Evolutionary conservation across 2,797 vertebrate genomes (phyloP), one percentile per base, ranked within the genome.

Genomic region (Premnoplex brunnescens): DNA sequence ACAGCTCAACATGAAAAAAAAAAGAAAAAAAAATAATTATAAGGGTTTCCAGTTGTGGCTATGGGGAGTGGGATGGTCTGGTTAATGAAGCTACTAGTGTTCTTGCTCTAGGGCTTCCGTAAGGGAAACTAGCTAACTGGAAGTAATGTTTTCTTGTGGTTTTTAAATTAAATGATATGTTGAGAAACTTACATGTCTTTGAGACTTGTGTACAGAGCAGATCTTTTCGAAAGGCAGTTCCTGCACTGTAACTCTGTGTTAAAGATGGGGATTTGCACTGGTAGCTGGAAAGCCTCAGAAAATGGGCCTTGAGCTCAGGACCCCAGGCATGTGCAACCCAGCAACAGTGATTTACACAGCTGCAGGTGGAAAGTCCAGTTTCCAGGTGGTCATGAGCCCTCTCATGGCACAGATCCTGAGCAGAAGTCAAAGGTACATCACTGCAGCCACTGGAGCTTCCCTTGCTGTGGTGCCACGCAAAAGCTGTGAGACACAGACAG

Each of bases 281-380:
- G 24, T 24, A 83, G 19, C 19, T 49, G 12, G 23, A 41, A 82
- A 87, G 73, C 34, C 34, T 71, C 52, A 44, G 37, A 39, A 77
- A 74, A 74, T 1, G 2, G 8, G 22, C 23, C 55, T 72, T 16
- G 19, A 88, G 58, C 36, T 51, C n/a, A 68, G 72, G 63, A 76
- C 16, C 9, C 17, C 5, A 4, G 27, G 22, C 32, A 74, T 0
- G 0, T 27, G 36, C 2, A 51, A 24, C 4, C 6, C 6, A 51
- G 64, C 37, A 95, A 73, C 82, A 60, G 26, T 20, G 36, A 66
- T 16, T 46, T 28, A 24, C 15, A 34, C 51, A 55, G 34, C 32
- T 80, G 44, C 37, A 60, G 39, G 12, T 0, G 8, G 41, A 10
- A 81, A 80, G 20, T 8, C 62, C 54, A 26, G 1, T 49, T 71